Conservation (phyloP, 2,888 invertebrate genomes). For the Trissoscelio sp. region DNA sequence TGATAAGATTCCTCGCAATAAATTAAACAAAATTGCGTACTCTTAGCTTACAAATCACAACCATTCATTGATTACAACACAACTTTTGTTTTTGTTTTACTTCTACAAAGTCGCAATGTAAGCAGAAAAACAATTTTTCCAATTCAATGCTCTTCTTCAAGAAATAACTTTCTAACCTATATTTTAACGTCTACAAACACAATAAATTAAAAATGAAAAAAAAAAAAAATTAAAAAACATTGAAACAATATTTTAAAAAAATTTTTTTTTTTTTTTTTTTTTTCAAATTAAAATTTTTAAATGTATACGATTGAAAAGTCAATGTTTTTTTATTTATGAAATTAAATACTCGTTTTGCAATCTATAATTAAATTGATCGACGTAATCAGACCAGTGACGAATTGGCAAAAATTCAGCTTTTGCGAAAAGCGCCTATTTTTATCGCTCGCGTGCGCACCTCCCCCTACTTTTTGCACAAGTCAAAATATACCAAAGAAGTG, state of each 20-base stretch:
- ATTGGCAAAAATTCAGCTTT: constrained; percentile 65
- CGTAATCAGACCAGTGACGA: constrained; percentile 27
- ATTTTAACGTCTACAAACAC: no score
- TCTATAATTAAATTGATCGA: constrained; percentile 47
- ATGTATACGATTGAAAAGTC: no score
- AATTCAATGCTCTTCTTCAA: no score
- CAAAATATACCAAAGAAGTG: no score
- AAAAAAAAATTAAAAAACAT: no score
- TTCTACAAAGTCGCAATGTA: background rate
- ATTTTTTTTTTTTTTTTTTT: no score
- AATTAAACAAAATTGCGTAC: background rate
- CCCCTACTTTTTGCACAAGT: constrained; percentile 4
- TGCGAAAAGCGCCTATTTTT: constrained; percentile 59
- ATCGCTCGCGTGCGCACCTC: background rate
- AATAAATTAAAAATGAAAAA: no score
- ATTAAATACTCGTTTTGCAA: no score
- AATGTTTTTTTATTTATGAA: no score
- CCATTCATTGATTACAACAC: background rate
- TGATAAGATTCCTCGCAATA: background rate
- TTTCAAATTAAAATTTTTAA: no score
- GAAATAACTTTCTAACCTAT: no score
- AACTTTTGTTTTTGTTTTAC: background rate
- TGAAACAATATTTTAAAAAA: no score
- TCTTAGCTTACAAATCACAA: background rate
- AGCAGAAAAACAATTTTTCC: background rate